Evolutionary conservation across 92 coral and sea anemone species (phyloP).

Genomic region (Palythoa grandiflora): DNA sequence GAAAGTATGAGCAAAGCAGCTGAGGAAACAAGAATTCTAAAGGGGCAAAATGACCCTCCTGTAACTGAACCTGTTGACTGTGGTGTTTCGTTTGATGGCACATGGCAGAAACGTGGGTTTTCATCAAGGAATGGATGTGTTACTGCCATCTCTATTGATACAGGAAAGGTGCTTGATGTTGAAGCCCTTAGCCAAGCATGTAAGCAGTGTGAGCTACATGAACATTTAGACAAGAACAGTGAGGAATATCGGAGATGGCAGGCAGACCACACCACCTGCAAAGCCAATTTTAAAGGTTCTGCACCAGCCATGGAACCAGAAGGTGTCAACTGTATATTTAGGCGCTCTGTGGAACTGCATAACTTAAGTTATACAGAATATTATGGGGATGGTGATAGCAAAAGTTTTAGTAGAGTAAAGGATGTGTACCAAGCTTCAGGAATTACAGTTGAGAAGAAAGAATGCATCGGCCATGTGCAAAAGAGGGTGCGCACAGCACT

Average conservation of each 20-base stretch:
- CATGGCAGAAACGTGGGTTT: constrained; percentile 53
- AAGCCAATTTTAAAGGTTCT: too few relatives aligned
- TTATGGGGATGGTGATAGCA: background rate
- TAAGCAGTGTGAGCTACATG: background rate
- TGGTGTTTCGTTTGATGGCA: constrained; percentile 58
- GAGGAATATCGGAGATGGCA: background rate
- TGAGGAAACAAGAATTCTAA: constrained; percentile 26
- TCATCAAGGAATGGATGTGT: constrained; percentile 29
- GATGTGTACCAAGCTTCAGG: background rate
- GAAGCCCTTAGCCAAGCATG: background rate
- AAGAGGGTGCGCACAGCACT: too few relatives aligned
- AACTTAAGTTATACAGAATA: background rate
- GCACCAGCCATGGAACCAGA: background rate
- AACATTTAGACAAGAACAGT: constrained; percentile 2
- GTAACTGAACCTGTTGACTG: constrained; percentile 42
- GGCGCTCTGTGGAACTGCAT: background rate
- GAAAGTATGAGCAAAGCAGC: constrained; percentile 39
- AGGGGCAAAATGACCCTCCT: constrained; percentile 4
- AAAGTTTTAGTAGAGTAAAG: too few relatives aligned
- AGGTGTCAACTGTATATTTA: background rate
- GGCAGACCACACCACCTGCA: background rate
- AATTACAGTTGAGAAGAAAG: background rate
- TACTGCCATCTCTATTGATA: background rate
- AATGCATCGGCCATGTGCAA: background rate
- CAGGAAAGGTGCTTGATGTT: constrained; percentile 3